phyloP scores from a whole-genome alignment of 2,888 invertebrate genomes.

The Metallyticus violacea region DNA sequence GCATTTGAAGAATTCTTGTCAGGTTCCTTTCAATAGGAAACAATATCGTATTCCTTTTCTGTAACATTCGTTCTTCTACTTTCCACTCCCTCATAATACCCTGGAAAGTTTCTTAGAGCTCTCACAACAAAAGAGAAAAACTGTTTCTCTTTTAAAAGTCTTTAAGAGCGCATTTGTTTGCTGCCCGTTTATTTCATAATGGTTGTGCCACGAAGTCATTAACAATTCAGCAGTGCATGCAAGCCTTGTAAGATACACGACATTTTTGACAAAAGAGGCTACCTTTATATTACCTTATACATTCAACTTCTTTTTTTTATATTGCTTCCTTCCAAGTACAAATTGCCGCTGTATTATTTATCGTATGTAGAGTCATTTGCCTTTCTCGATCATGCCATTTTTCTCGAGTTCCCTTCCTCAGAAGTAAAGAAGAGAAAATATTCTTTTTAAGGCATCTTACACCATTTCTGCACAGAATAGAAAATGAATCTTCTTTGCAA shows the following conservation, averaged over 20 bases:
- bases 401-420: neutral
- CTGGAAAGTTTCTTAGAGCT: neutral
- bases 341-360: neutral
- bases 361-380: neutral
- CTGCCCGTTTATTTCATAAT: neutral
- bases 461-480: neutral
- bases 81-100: too few relatives aligned
- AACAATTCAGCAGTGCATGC: neutral
- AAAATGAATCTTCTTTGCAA: too few relatives aligned
- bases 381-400: neutral
- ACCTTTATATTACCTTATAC: neutral
- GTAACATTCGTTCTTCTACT: neutral
- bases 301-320: neutral
- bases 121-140: neutral
- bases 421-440: too few relatives aligned
- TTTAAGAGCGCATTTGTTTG: neutral
- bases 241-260: neutral
- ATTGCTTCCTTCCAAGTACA: neutral
- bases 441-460: too few relatives aligned
- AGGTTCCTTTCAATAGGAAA: neutral
- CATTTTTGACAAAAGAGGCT: neutral
- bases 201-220: neutral
- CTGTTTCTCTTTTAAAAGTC: neutral
- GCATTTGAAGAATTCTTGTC: neutral
- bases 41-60: neutral